Conservation (phyloP, 2,888 invertebrate species). For the Coleophora deauratella region DNA sequence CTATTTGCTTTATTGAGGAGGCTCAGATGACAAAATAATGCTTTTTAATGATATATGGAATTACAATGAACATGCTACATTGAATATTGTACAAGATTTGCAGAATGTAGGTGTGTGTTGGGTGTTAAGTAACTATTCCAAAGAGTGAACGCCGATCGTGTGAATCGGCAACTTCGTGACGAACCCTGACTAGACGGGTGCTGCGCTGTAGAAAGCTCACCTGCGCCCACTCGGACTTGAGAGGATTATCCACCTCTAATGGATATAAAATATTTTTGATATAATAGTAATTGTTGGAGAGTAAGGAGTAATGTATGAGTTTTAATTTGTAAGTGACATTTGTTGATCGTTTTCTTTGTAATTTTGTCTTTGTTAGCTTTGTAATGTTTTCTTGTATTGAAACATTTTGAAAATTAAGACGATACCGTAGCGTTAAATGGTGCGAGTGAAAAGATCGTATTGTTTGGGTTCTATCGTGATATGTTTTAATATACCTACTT, state of each 20-base stretch:
- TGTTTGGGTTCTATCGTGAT: constrained; percentile 42
- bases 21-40: constrained; percentile 48
- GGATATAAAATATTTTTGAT: constrained; percentile 58
- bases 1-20: constrained; percentile 56
- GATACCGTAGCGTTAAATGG: constrained; percentile 48
- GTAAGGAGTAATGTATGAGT: constrained; percentile 60
- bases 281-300: constrained; percentile 62
- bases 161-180: constrained; percentile 30
- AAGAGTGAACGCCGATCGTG: constrained; percentile 41
- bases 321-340: constrained; percentile 71
- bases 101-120: constrained; percentile 34
- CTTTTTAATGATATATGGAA: constrained; percentile 38
- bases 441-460: constrained; percentile 42
- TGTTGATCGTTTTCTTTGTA: constrained; percentile 71
- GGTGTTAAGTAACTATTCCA: constrained; percentile 54
- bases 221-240: constrained; percentile 20
- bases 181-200: constrained; percentile 31
- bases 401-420: constrained; percentile 39
- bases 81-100: constrained; percentile 27
- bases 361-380: constrained; percentile 71
- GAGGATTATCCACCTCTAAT: constrained; percentile 32
- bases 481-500: constrained; percentile 50
- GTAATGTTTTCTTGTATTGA: constrained; percentile 61
- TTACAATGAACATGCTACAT: constrained; percentile 39
- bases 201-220: constrained; percentile 9